These are phyloP conservation scores for Peromyscus attwateri DNA, from an alignment of 2,797 vertebrate genomes.

Conservation along the genomic window DNA sequence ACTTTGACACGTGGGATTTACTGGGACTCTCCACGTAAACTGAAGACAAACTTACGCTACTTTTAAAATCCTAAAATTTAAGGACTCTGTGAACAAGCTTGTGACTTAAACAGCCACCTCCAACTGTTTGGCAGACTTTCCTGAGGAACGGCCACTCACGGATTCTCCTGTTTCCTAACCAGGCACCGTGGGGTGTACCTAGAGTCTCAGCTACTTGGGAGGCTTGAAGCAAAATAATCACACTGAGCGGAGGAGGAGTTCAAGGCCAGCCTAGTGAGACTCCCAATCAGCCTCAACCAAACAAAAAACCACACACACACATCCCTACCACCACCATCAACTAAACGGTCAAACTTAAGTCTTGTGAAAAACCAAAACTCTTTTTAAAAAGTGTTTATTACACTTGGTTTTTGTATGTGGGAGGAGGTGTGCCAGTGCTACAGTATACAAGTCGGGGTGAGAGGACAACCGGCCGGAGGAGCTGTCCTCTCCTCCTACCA, in stretches of 20 bases:
- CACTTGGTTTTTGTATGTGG: not conserved
- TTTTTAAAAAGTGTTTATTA: not conserved
- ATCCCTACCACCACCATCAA: not conserved
- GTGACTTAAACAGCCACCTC: not conserved
- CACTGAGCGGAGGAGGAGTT: not conserved
- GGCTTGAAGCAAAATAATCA: not conserved
- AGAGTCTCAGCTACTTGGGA: not conserved
- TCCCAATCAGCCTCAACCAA: not conserved
- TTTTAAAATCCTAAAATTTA: constrained; percentile 37
- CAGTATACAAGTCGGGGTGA: no score
- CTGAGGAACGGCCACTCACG: not conserved
- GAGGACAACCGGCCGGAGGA: not conserved
- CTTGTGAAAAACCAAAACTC: not conserved
- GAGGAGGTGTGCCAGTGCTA: not conserved
- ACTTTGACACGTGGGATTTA: constrained; percentile 11
- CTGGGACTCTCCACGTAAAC: not conserved
- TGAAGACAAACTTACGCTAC: not conserved
- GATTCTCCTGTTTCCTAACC: not conserved
- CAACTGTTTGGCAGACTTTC: not conserved
- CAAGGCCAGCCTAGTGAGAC: not conserved
- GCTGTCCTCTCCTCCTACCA: not conserved
- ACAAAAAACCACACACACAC: not conserved
- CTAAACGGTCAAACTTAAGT: not conserved
- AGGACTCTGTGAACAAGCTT: not conserved
- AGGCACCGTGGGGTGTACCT: not conserved